Evolutionary conservation across 2,888 invertebrate genomes (phyloP).

Genomic region (Coleophora deauratella): DNA sequence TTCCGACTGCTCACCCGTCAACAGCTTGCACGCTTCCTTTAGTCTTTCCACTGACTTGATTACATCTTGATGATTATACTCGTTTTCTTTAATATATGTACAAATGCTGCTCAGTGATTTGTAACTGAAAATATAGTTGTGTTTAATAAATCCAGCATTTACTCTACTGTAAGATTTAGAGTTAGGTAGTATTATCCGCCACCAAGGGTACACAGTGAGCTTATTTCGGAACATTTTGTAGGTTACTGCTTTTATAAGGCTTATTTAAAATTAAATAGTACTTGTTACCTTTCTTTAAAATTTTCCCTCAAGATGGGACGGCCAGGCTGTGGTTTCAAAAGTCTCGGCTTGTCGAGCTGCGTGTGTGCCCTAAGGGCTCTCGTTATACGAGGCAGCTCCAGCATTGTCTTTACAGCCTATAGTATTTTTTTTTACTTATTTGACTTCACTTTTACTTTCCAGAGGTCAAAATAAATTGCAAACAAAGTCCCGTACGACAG

Average conservation of each 20-base stretch:
- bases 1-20: constrained; percentile 72
- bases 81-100: constrained; percentile 51
- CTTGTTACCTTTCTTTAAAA: constrained; percentile 38
- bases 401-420: constrained; percentile 22
- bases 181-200: no score
- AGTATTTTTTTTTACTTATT: no score
- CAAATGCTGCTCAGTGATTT: constrained; percentile 67
- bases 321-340: constrained; percentile 36
- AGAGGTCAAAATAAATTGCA: no score
- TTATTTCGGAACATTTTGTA: no score
- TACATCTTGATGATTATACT: constrained; percentile 36
- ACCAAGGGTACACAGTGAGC: no score
- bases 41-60: constrained; percentile 40
- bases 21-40: constrained; percentile 44
- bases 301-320: constrained; percentile 17
- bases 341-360: constrained; percentile 60
- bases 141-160: no score
- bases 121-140: constrained; percentile 36
- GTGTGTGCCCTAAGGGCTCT: constrained; percentile 78
- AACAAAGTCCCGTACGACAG: no score
- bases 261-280: no score
- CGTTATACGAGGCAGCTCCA: constrained; percentile 77
- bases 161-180: no score
- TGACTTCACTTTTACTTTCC: no score
- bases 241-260: no score